Conservation (phyloP, 1,140 invertebrate species). For the Zaprionus gabonicus region DNA sequence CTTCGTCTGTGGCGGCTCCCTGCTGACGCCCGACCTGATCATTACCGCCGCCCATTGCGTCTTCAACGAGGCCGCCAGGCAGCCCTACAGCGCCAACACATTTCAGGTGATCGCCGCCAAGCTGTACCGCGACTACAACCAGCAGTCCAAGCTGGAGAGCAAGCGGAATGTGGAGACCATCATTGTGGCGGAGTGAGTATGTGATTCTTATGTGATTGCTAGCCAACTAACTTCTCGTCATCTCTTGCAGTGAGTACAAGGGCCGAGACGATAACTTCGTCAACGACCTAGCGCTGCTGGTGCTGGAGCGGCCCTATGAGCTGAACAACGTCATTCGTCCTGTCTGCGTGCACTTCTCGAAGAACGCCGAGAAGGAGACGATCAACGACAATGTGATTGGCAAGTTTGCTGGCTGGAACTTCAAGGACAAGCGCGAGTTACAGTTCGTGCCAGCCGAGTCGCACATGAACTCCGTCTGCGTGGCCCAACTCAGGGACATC, state of each 20-base stretch:
- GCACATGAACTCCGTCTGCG: conserved; percentile 46
- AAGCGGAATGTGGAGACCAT: conserved; percentile 40
- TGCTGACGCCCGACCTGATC: conserved; percentile 69
- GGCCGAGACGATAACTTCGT: conserved; percentile 42
- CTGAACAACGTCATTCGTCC: conserved; percentile 60
- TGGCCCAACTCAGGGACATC: conserved; percentile 43
- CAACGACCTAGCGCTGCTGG: conserved; percentile 56
- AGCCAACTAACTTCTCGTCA: not conserved
- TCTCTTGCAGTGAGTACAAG: conserved; percentile 41
- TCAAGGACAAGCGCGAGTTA: conserved; percentile 53
- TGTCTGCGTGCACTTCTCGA: conserved; percentile 51
- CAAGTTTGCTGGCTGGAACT: conserved; percentile 68
- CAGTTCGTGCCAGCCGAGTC: conserved; percentile 65
- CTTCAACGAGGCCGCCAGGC: conserved; percentile 34
- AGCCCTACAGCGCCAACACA: conserved; percentile 25
- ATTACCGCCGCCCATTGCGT: conserved; percentile 74
- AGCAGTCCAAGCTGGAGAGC: conserved; percentile 15
- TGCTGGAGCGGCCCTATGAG: conserved; percentile 47
- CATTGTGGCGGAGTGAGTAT: conserved; percentile 46
- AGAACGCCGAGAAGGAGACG: conserved; percentile 52
- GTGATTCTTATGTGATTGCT: not conserved
- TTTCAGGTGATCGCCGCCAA: conserved; percentile 63
- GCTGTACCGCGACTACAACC: conserved; percentile 51
- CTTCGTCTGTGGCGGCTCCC: conserved; percentile 85
- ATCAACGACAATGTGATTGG: conserved; percentile 53